Percentiles rank a stretch among this genome's conserved stretches.
These are phyloP conservation scores for Dufourea novaeangliae DNA, from an alignment of 1,140 invertebrate genomes.

Conservation along the genomic window DNA sequence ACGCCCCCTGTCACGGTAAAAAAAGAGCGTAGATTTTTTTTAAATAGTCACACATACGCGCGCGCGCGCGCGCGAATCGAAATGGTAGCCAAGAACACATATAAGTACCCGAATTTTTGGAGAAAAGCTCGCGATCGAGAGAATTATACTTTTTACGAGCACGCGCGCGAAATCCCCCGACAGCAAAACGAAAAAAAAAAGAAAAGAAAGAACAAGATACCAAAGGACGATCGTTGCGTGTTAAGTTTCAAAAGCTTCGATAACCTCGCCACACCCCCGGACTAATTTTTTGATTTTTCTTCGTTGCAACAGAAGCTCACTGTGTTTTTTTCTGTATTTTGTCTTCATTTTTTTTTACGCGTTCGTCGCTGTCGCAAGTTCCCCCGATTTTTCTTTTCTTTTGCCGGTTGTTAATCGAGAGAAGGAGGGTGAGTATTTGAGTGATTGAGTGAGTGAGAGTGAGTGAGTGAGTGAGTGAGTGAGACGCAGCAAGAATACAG, in stretches of 20 bases:
- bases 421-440: neutral
- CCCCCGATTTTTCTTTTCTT: neutral
- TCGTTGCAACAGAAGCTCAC: no score
- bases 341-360: no score
- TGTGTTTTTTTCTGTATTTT: no score
- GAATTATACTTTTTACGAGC: slow-evolving; percentile 7
- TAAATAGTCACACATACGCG: slow-evolving; percentile 8
- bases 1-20: neutral
- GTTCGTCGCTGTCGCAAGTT: no score
- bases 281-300: no score
- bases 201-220: neutral
- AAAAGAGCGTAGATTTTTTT: slow-evolving; percentile 40
- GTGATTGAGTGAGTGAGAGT: neutral
- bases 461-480: neutral
- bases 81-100: neutral
- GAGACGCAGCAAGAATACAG: neutral
- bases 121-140: neutral
- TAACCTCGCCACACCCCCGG: no score
- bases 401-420: neutral
- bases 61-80: neutral
- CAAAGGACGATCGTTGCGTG: neutral
- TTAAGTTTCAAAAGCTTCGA: no score
- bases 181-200: neutral
- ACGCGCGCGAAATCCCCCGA: neutral
- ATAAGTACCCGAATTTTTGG: neutral